Base-by-base conservation (phyloP, 2,888 invertebrate genomes). In the Chalcosyrphus nemorum region DNA sequence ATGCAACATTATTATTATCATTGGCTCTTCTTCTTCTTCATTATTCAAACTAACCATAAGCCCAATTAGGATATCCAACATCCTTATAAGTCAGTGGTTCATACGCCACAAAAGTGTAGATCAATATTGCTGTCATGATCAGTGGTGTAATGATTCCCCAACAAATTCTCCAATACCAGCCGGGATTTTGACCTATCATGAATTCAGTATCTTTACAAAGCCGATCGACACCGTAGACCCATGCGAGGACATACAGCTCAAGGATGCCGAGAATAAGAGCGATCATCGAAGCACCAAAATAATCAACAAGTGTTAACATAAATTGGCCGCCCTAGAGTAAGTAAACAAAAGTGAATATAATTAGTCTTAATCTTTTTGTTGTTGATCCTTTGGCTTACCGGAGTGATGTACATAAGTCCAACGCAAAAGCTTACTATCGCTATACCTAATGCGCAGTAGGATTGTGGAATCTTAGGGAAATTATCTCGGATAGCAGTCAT, bases 161-260 rank as follows among this genome's bases (percentile, higher is more conserved):
- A 86, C 96, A 96, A 41, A 95, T 86, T 80, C 96, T 93, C 97
- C 97, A 97, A 89, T 96, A 97, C 35, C 94, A 87, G 1, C 94
- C 93, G 0, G 95, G 93, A 89, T 94, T 94, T 29, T 92, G 92
- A 17, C 94, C 94, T 87, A 96, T 91, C 97, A 97, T 97, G 89
- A 95, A 97, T 89, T 97, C 96, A 29, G 96, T 92, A 88, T 97
- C 97, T 57, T 93, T 92, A 87, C 95, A 93, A 76, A 95, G 92
- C 72, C 95, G 94, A 86, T 93, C 93, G 32, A 95, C 89, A 19
- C 94, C 95, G 88, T 96, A 96, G 59, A 96, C 93, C 94, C 95
- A 96, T 70, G 94, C 93, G 6, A 97, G 91, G 0, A 94, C 94
- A 24, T 94, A 90, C 38, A 95, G 93, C 90, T 96, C 96, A 38